Base-by-base conservation (phyloP, 2,888 invertebrate species). In the Anodontia alba region DNA sequence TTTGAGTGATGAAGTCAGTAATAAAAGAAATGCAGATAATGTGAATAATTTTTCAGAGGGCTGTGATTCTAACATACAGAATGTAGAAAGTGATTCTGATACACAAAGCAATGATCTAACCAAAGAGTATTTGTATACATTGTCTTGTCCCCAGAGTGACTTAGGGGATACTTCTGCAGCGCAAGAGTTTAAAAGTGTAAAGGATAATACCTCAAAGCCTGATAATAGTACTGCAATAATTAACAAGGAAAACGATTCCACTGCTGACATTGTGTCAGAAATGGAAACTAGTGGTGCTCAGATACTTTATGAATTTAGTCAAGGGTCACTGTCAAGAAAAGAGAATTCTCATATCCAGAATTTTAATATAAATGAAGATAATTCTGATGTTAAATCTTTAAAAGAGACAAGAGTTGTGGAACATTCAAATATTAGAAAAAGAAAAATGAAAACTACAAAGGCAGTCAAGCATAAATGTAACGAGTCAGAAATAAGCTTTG, bases 401-500 rank as follows among this genome's bases (percentile, higher is more conserved):
- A 26, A 3, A 8, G 10, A 54, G 2, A 54, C 54, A 26, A 15
- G 12, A 33, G 7, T 17, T 33, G 33, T 29, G 12, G 29, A 10
- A 54, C 12, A 26, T 8, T 1, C 10, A 15, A 26, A 12, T 54
- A 26, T 12, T 20, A 17, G 33, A 23, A 62, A 62, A 17, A 62
- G 33, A 33, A 62, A 33, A 20, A 31, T 33, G 20, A 62, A 33
- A 33, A 62, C 29, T 33, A 76, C 81, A 36, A 78, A 82, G 66
- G 75, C 76, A n/a, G 73, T 76, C 54, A 75, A 78, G 38, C 78
- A 78, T 54, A 38, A 75, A 23, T 78, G 51, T 57, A 12, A 31
- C 7, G 81, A 82, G 33, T 78, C 80, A 49, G 82, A 82, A 74
- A 80, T 85, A 3, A 78, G 81, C 57, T 85, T 82, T 76, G 88